Evolutionary conservation across 53 echinoderm and acorn worm species (phyloP).

Genomic region (Antedon mediterranea): DNA sequence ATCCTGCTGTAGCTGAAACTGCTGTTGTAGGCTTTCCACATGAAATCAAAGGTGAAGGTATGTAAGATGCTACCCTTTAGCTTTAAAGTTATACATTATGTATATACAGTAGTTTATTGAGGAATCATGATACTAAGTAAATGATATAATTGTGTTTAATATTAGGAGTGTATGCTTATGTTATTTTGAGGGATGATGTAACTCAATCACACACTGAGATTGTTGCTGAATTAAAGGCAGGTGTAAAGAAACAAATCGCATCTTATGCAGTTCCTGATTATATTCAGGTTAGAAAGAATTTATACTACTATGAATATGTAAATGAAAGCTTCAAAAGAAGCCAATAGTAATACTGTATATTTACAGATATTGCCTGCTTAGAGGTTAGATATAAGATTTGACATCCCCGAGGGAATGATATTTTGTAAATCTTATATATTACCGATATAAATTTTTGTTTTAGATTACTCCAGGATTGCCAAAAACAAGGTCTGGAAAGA

Average conservation of each 20-base stretch:
- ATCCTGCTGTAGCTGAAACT: constrained; percentile 94
- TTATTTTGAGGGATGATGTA: constrained; percentile 63
- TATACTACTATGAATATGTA: no score
- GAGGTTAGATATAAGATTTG: no score
- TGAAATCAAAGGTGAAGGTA: constrained; percentile 99
- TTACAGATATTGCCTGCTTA: no score
- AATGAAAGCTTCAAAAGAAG: no score
- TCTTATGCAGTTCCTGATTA: constrained; percentile 91
- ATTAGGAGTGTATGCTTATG: constrained; percentile 87
- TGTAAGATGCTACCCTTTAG: background rate
- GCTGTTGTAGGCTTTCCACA: constrained; percentile 96
- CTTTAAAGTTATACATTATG: no score
- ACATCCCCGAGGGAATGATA: background rate
- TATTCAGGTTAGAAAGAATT: constrained; percentile 63
- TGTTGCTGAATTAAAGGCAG: constrained; percentile 47
- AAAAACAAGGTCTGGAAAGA: constrained; percentile 94
- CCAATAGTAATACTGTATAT: no score
- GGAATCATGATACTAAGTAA: background rate
- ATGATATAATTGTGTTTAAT: background rate
- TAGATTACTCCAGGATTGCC: constrained; percentile 90
- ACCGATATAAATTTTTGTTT: background rate
- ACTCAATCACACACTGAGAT: constrained; percentile 63
- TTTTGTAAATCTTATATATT: background rate
- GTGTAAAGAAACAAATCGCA: constrained; percentile 74
- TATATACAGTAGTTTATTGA: no score